These are phyloP conservation scores for Anarhynchus alexandrinus DNA, from an alignment of 2,113 vertebrate species.

Conservation along the genomic window DNA sequence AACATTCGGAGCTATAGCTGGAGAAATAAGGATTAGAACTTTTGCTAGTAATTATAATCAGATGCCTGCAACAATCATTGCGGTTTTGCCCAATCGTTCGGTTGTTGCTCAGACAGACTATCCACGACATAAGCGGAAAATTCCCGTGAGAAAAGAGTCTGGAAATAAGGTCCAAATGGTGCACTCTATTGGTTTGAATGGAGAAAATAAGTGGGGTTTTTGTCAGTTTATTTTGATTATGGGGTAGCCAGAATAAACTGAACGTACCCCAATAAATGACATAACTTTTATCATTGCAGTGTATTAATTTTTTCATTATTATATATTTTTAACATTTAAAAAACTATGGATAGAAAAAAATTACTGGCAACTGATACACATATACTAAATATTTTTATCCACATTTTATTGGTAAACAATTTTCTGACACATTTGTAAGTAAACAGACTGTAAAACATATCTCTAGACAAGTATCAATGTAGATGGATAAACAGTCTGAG, in stretches of 20 bases:
- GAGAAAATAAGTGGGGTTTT: background rate
- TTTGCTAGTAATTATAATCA: constrained; percentile 13
- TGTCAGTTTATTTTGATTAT: background rate
- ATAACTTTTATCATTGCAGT: background rate
- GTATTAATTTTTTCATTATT: background rate
- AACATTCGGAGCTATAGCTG: background rate
- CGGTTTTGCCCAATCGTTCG: background rate
- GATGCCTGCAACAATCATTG: background rate
- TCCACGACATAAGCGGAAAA: background rate
- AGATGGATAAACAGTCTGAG: constrained; percentile 40
- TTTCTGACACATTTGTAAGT: constrained; percentile 33
- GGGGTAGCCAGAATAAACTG: background rate
- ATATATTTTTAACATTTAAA: background rate
- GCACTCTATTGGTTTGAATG: background rate
- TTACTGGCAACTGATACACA: background rate
- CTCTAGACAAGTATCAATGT: constrained; percentile 42
- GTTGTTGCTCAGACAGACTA: background rate
- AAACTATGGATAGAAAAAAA: background rate
- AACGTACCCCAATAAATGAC: background rate
- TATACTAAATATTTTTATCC: background rate
- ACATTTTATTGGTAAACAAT: constrained; percentile 13
- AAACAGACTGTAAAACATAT: constrained; percentile 29
- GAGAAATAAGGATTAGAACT: background rate
- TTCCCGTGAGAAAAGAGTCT: constrained; percentile 9
- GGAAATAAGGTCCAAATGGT: background rate